phyloP scores from a whole-genome alignment of 2,113 vertebrate genomes.

The Oncorhynchus kisutch region DNA sequence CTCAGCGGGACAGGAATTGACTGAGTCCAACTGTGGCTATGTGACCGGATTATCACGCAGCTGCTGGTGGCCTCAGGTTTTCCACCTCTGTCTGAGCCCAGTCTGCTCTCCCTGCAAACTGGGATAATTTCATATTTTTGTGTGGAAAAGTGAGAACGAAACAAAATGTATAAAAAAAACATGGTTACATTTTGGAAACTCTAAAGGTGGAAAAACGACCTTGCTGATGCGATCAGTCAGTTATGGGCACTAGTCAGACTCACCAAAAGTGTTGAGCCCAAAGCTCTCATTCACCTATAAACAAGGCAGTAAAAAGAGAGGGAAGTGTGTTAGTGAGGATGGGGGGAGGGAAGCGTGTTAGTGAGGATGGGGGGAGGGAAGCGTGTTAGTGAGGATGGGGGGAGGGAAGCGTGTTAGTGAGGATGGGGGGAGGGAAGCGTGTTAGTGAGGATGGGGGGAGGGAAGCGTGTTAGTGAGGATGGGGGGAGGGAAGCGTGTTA shows the following conservation, averaged over 20 bases:
- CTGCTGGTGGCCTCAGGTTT: not conserved
- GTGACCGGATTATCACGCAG: not conserved
- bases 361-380: too few species aligned
- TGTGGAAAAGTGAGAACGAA: not conserved
- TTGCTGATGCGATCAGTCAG: not conserved
- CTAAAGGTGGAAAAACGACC: not conserved
- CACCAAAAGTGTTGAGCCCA: not conserved
- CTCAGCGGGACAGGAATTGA: not conserved
- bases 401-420: too few species aligned
- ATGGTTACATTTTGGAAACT: not conserved
- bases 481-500: too few species aligned
- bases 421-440: too few species aligned
- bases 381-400: too few species aligned
- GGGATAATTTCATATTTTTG: slow-evolving; percentile 19
- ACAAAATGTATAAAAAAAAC: not conserved
- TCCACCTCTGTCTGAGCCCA: not conserved
- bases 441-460: too few species aligned
- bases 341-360: not conserved
- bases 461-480: too few species aligned
- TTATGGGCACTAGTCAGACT: not conserved
- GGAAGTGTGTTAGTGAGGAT: not conserved
- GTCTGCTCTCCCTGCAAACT: slow-evolving; percentile 4
- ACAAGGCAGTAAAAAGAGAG: not conserved
- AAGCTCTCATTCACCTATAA: not conserved
- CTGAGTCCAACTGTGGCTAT: not conserved